A percentile compares a stretch with the other conserved stretches of the same genome.
These are phyloP conservation scores for Mobula hypostoma DNA, from an alignment of 2,113 vertebrate genomes.

Conservation along the genomic window DNA sequence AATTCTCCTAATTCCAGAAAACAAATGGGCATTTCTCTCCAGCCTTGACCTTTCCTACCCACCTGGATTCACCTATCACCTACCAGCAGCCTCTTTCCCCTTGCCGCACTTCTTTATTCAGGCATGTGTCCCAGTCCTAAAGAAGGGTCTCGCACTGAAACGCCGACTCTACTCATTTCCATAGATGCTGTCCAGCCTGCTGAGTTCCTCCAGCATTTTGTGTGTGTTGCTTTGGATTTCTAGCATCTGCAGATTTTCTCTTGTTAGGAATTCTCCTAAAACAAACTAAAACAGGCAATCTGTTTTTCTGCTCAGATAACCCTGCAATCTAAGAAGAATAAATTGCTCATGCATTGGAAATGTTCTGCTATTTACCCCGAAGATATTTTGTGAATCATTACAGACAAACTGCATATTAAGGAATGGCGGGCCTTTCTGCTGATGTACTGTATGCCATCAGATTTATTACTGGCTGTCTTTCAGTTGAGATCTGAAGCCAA, in stretches of 20 bases:
- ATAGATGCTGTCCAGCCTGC: no score
- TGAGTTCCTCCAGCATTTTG: no score
- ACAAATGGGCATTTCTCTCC: no score
- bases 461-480: not conserved
- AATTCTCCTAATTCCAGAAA: not conserved
- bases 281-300: not conserved
- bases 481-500: not conserved
- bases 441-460: not conserved
- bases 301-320: not conserved
- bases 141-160: no score
- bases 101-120: no score
- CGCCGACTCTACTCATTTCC: no score
- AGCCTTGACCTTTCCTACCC: no score
- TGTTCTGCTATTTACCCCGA: not conserved
- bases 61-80: no score
- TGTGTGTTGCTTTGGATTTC: no score
- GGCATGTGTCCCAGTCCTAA: no score
- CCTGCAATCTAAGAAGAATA: not conserved
- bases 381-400: not conserved
- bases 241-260: no score
- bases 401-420: conserved; percentile 12
- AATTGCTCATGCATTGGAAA: conserved; percentile 10
- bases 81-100: no score
- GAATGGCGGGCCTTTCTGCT: not conserved
- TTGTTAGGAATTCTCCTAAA: not conserved